Percentiles rank a stretch among this genome's conserved stretches.
phyloP scores from a whole-genome alignment of 2,113 vertebrate genomes.

The Marmota flaviventris region DNA sequence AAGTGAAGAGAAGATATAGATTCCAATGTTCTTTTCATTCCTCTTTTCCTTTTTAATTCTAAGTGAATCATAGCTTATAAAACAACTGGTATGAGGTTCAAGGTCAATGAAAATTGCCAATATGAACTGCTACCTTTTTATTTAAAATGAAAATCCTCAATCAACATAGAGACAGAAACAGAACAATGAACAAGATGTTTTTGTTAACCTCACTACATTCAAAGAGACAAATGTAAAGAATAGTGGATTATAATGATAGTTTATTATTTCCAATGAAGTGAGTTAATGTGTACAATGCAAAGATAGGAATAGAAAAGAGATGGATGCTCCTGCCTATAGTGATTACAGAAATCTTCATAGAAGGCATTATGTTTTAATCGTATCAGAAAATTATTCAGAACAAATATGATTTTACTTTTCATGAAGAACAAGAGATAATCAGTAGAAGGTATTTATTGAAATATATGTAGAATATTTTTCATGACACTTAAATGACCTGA shows the following conservation, averaged over 20 bases:
- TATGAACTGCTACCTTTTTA: background rate
- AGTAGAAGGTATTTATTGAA: background rate
- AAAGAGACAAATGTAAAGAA: slow-evolving; percentile 8
- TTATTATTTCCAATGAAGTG: slow-evolving; percentile 32
- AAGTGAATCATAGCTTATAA: background rate
- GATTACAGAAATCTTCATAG: background rate
- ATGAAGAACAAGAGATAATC: background rate
- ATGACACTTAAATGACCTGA: background rate
- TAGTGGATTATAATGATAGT: background rate
- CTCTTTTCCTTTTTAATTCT: slow-evolving; percentile 21
- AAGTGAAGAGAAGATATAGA: background rate
- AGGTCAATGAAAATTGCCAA: background rate
- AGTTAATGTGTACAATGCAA: background rate
- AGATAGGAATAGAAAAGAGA: background rate
- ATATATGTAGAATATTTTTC: slow-evolving; percentile 12
- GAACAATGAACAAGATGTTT: background rate
- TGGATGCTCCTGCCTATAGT: background rate
- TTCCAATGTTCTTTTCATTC: background rate
- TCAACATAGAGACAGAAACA: background rate
- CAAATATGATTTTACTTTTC: slow-evolving; percentile 42
- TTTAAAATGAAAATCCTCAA: slow-evolving; percentile 13
- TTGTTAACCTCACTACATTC: background rate
- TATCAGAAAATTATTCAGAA: slow-evolving; percentile 36
- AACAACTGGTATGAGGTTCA: background rate
- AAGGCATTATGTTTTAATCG: background rate